These are phyloP conservation scores for Poeciliopsis gracilis DNA, from an alignment of 2,797 vertebrate genomes.

Conservation along the genomic window DNA sequence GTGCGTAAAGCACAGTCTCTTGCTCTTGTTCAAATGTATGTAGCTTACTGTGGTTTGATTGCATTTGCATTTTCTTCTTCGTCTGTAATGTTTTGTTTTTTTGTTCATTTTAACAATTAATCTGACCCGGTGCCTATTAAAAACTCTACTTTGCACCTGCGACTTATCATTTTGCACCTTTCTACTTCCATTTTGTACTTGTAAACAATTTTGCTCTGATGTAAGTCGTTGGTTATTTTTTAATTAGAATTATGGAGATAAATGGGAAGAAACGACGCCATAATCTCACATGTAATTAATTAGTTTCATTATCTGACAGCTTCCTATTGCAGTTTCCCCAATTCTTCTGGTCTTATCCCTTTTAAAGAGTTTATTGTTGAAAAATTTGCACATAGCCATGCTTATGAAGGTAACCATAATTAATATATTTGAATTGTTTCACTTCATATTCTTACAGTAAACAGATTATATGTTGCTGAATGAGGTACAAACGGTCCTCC, in stretches of 20 bases:
- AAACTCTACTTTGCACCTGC: not conserved
- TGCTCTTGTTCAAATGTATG: not conserved
- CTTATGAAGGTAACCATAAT: not conserved
- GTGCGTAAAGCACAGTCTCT: not conserved
- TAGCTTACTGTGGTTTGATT: not conserved
- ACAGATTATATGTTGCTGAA: not conserved
- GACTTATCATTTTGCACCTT: not conserved
- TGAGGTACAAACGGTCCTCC: not conserved
- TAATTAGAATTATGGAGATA: not conserved
- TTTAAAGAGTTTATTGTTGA: not conserved
- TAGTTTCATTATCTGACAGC: not conserved
- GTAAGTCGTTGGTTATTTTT: not conserved
- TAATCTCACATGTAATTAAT: not conserved
- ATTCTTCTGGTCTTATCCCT: not conserved
- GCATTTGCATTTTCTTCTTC: not conserved
- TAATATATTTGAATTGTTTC: not conserved
- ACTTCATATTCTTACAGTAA: not conserved
- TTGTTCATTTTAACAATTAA: not conserved
- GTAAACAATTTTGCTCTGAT: not conserved
- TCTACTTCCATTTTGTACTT: not conserved
- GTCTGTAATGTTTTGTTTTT: not conserved
- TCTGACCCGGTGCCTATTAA: not conserved
- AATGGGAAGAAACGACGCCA: not conserved
- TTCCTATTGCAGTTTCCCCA: not conserved
- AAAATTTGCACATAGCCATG: not conserved